Conservation (phyloP, 2,113 vertebrate species). For the Deroptyus accipitrinus region DNA sequence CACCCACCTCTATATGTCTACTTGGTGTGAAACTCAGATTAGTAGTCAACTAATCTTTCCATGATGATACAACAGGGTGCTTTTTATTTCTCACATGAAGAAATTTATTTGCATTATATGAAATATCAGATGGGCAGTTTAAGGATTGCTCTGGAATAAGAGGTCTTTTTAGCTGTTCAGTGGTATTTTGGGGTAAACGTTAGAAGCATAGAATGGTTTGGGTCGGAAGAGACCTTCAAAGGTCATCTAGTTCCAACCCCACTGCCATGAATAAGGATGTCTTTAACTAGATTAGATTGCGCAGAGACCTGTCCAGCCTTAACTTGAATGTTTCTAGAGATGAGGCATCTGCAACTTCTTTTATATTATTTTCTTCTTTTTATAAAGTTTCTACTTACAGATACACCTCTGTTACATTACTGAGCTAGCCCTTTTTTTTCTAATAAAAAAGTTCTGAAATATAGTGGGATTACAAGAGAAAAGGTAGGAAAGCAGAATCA, state of each 20-base stretch:
- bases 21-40: neutral
- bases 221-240: neutral
- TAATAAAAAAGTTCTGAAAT: neutral
- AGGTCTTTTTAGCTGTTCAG: neutral
- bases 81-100: neutral
- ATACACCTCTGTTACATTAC: neutral
- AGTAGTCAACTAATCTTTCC: neutral
- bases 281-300: neutral
- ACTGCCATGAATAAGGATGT: neutral
- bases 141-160: neutral
- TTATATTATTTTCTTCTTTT: neutral
- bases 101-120: neutral
- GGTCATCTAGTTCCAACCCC: neutral
- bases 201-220: neutral
- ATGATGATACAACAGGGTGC: neutral
- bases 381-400: neutral
- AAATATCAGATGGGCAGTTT: neutral
- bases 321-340: neutral
- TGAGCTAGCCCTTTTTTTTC: neutral
- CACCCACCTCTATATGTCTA: neutral
- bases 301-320: fast-evolving
- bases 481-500: neutral
- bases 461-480: neutral
- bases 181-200: neutral
- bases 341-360: neutral